These are phyloP conservation scores for Lethenteron camtschaticum DNA, from an alignment of 2,113 vertebrate genomes.

Conservation along the genomic window DNA sequence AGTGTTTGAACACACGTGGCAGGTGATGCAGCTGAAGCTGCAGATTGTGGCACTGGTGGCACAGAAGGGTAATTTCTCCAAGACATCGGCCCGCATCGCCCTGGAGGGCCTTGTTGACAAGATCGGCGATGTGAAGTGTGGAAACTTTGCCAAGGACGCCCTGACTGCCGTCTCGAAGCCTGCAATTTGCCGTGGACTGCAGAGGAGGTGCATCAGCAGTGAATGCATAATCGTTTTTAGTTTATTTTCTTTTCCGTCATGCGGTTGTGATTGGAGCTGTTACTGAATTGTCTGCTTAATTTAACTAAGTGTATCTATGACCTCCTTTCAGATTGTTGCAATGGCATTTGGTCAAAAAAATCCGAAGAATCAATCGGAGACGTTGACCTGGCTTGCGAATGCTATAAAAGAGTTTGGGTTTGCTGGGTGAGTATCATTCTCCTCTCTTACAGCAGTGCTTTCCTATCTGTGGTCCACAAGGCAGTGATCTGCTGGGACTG, in stretches of 20 bases:
- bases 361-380: conserved; percentile 92
- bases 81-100: conserved; percentile 63
- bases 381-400: conserved; percentile 76
- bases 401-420: conserved; percentile 98
- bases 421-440: conserved; percentile 36
- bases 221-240: not conserved
- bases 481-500: no score
- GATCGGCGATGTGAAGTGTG: conserved; percentile 81
- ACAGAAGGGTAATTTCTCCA: conserved; percentile 71
- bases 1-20: conserved; percentile 5
- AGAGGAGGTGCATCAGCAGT: conserved; percentile 49
- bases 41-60: conserved; percentile 62
- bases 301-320: not conserved
- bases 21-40: conserved; percentile 98
- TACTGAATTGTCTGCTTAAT: no score
- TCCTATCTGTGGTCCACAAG: no score
- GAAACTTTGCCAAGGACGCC: conserved; percentile 66
- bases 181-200: conserved; percentile 81
- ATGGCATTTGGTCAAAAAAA: conserved; percentile 87
- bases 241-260: not conserved
- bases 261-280: not conserved
- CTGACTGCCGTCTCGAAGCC: conserved; percentile 60
- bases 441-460: no score
- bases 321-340: conserved; percentile 45
- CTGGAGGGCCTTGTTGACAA: conserved; percentile 86